Evolutionary conservation across 2,113 vertebrate species (phyloP), one percentile per base, ranked within the genome.

Genomic region (Sylvia atricapilla): DNA sequence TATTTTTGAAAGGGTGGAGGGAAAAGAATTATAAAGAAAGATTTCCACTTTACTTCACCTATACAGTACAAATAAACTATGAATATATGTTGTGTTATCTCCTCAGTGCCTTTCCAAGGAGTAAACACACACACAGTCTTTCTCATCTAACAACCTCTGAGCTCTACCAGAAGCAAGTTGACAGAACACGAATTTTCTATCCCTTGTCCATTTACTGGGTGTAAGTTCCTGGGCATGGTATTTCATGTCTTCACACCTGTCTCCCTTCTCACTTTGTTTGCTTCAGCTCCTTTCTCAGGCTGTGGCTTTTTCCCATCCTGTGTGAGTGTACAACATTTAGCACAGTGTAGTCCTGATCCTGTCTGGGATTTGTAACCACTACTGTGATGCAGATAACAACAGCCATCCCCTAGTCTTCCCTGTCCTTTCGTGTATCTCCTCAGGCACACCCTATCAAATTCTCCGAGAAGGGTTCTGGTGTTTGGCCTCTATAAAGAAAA

Each of bases 31-130:
- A 21, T 0, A 75, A 73, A 70, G 78, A 91, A 81, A 59, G 79
- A 50, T 94, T 96, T 91, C 44, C 59, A 64, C 64, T 87, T 92
- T 87, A 64, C 66, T 94, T 77, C 69, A 83, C 80, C 55, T 77
- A 60, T 33, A 64, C 25, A 87, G 49, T 63, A 85, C 47, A 91
- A 95, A 96, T 95, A 96, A 96, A 96, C 33, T 58, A 91, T 28
- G 27, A 83, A 72, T 79, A 47, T 63, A 25, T 53, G 44, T n/a
- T 76, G 24, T 79, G 47, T 78, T 78, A 69, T 66, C 53, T 84
- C 67, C 23, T 91, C 50, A 23, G 11, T 90, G 46, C 37, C 31
- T 87, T 90, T 82, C 83, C 64, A 90, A 84, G 33, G 7, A 50
- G 10, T 62, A 47, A 91, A 58, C 8, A 68, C 11, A 37, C 18